These are phyloP conservation scores for Cochlearius cochlearius DNA, from an alignment of 2,113 vertebrate genomes.

Conservation along the genomic window DNA sequence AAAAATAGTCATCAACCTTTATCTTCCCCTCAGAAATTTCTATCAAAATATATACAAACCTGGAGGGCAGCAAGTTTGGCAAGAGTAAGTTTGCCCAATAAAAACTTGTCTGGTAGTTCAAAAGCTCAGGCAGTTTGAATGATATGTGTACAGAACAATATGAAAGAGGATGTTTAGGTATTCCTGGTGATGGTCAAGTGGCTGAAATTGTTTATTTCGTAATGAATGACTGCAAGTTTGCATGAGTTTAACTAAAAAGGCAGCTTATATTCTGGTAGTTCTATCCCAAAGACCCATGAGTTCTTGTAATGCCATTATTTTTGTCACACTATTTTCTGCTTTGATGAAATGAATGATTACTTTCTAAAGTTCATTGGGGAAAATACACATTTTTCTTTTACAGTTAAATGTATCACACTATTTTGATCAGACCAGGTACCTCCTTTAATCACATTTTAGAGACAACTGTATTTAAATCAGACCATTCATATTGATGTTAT, in stretches of 20 bases:
- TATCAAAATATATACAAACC: neutral
- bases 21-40: neutral
- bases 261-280: neutral
- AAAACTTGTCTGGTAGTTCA: neutral
- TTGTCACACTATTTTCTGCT: neutral
- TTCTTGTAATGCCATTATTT: neutral
- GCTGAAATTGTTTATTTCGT: neutral
- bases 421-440: neutral
- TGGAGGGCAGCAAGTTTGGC: neutral
- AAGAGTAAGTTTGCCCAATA: neutral
- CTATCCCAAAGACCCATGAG: neutral
- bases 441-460: constrained; percentile 27
- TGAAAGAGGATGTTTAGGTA: neutral
- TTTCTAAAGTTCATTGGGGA: neutral
- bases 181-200: neutral
- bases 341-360: neutral
- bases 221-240: neutral
- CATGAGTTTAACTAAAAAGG: neutral
- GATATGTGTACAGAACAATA: neutral
- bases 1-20: neutral
- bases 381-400: neutral
- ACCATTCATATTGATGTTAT: neutral
- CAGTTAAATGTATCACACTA: neutral
- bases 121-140: neutral
- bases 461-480: constrained; percentile 1